phyloP scores from a whole-genome alignment of 2,888 invertebrate genomes.

The Coelinius sp. region DNA sequence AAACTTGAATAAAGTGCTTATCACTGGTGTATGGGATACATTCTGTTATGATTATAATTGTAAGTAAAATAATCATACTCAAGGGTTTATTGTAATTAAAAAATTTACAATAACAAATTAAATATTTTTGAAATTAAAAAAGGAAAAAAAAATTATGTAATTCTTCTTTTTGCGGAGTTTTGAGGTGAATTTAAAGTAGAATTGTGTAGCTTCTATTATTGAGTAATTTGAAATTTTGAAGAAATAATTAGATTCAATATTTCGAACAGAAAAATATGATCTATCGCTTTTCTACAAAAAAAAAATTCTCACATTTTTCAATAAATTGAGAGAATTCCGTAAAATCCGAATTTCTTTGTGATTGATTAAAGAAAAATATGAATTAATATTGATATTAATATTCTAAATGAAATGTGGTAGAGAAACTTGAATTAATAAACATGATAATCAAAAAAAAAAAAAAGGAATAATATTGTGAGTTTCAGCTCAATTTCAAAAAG shows the following conservation, averaged over 20 bases:
- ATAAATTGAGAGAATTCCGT: not conserved
- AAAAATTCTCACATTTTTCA: not conserved
- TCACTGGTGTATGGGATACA: slow-evolving; percentile 18
- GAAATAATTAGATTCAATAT: not conserved
- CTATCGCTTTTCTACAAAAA: too few relatives aligned
- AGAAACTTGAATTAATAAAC: not conserved
- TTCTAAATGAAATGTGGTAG: not conserved
- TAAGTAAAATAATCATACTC: slow-evolving; percentile 6
- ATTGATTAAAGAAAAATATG: not conserved
- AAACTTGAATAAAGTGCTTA: slow-evolving; percentile 19
- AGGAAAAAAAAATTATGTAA: slow-evolving; percentile 43
- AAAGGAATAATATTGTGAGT: slow-evolving; percentile 18
- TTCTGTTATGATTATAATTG: not conserved
- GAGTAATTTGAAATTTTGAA: not conserved
- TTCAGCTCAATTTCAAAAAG: slow-evolving; percentile 30
- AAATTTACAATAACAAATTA: slow-evolving; percentile 51
- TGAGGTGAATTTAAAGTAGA: not conserved
- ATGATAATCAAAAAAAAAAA: slow-evolving; percentile 24
- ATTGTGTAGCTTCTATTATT: not conserved
- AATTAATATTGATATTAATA: not conserved
- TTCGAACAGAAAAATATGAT: too few relatives aligned
- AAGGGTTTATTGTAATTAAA: slow-evolving; percentile 35
- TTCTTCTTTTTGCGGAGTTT: slow-evolving; percentile 43
- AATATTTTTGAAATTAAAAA: slow-evolving; percentile 64
- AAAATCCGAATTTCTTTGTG: not conserved